These are phyloP conservation scores for Sebastes schlegelii DNA, from an alignment of 2,113 vertebrate species.

Conservation along the genomic window DNA sequence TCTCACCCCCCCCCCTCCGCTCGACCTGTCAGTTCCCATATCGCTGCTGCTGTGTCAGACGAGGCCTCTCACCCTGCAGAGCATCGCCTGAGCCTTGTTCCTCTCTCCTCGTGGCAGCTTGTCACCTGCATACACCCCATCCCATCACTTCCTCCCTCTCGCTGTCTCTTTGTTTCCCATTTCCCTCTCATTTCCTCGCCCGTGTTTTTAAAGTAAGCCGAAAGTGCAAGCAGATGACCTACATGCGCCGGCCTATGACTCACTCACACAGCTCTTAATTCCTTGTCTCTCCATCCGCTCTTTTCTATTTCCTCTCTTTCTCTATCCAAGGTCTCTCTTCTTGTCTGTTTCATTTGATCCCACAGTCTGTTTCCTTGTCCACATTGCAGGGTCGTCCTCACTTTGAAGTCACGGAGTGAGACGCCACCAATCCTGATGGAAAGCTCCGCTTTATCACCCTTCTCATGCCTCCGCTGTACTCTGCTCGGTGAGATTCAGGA, in stretches of 20 bases:
- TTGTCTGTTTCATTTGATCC: constrained; percentile 53
- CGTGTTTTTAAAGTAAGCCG: constrained; percentile 35
- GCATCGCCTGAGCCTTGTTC: constrained; percentile 42
- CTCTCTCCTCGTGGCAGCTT: constrained; percentile 56
- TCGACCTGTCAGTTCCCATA: constrained; percentile 79
- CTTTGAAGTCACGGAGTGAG: constrained; percentile 49
- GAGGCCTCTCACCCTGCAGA: constrained; percentile 61
- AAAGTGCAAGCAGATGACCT: constrained; percentile 61
- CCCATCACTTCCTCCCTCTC: constrained; percentile 44
- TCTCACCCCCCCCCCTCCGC: neutral
- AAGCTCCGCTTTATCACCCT: constrained; percentile 27
- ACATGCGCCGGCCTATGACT: constrained; percentile 37
- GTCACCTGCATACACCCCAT: constrained; percentile 63
- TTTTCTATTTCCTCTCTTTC: constrained; percentile 27
- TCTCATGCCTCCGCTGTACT: neutral
- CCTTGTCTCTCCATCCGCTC: constrained; percentile 8
- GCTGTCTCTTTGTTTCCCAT: constrained; percentile 51
- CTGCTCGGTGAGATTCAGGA: neutral
- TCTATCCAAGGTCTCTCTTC: constrained; percentile 1
- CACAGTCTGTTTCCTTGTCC: constrained; percentile 27
- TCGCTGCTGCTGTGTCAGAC: constrained; percentile 68
- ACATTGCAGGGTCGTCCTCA: constrained; percentile 1
- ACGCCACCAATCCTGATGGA: constrained; percentile 18
- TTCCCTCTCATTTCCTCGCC: constrained; percentile 49
- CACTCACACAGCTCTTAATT: constrained; percentile 23